These are phyloP conservation scores for Sarcophaga rosellei DNA, from an alignment of 2,888 invertebrate species.

Conservation along the genomic window DNA sequence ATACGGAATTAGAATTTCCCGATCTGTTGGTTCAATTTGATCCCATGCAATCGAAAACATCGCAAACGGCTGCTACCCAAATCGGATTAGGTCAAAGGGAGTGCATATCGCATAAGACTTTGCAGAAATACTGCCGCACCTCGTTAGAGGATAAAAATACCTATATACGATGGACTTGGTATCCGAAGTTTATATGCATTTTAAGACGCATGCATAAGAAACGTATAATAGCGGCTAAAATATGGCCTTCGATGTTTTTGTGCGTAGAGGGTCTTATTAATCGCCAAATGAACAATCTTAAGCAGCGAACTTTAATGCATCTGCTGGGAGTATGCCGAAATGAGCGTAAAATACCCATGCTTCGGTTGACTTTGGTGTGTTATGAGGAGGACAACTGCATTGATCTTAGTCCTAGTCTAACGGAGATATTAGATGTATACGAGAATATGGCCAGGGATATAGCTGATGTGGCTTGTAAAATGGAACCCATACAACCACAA, in stretches of 20 bases:
- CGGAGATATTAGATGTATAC: constrained; percentile 83
- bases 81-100: constrained; percentile 75
- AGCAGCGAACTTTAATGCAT: constrained; percentile 86
- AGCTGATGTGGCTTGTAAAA: constrained; percentile 83
- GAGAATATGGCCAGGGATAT: constrained; percentile 84
- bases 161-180: constrained; percentile 81
- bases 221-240: constrained; percentile 72
- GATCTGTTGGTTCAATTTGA: constrained; percentile 73
- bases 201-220: constrained; percentile 77
- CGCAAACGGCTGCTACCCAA: constrained; percentile 52
- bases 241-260: constrained; percentile 78
- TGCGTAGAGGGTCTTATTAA: constrained; percentile 82
- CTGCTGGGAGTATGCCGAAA: constrained; percentile 83
- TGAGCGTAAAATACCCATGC: constrained; percentile 84
- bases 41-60: constrained; percentile 73
- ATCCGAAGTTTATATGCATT: constrained; percentile 78
- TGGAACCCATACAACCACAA: constrained; percentile 83
- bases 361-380: constrained; percentile 83
- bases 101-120: constrained; percentile 73
- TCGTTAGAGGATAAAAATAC: constrained; percentile 78
- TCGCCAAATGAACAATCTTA: constrained; percentile 85
- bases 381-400: constrained; percentile 74
- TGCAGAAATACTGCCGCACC: constrained; percentile 74
- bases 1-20: constrained; percentile 80
- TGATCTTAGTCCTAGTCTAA: constrained; percentile 84